Base-by-base conservation (phyloP, 2,797 vertebrate genomes). In the Aplochiton taeniatus region DNA sequence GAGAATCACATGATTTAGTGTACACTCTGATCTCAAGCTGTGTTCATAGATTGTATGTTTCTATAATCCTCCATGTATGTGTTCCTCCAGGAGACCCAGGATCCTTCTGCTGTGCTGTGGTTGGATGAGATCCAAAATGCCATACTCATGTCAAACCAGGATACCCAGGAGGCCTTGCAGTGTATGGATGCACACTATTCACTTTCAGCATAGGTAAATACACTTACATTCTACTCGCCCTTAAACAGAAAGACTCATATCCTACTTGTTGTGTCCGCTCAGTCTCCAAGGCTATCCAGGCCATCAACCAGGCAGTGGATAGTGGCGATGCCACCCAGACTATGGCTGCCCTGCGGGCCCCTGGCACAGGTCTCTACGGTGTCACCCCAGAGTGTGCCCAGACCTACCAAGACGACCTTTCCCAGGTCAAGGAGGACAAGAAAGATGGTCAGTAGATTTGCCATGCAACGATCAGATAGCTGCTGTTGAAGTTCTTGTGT, bases 61-160 rank as follows among this genome's bases (percentile, higher is more conserved):
- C 42, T 49, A 17, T 48, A 31, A 12, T 16, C 53, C 16, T 46
- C 9, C 54, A 16, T 64, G n/a, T 48, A 11, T 65, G 19, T 77
- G 12, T 52, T 6, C 19, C 4, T 82, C 9, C 80, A 98, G 97
- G 97, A 99, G 83, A 97, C 94, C 0, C 92, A 85, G 75, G 98
- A 99, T 75, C 95, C 97, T 9, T 98, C 97, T 20, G 97, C 96
- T 62, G 97, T 98, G 48, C 87, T 99, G 43, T 99, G 98, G 98
- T 75, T 99, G 83, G 98, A 99, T 89, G 98, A 99, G 90, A 99
- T 99, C 85, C 98, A 99, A 77, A 93, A 94, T 58, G 94, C 94
- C 4, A 87, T 99, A 76, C 85, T 93, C 42, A 92, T 81, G 70
- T 93, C 96, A 11, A 99, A 99, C 89, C 94, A 90, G 82, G 95